Conservation (phyloP, 2,888 invertebrate genomes). For the Phrixothrix hirtus region DNA sequence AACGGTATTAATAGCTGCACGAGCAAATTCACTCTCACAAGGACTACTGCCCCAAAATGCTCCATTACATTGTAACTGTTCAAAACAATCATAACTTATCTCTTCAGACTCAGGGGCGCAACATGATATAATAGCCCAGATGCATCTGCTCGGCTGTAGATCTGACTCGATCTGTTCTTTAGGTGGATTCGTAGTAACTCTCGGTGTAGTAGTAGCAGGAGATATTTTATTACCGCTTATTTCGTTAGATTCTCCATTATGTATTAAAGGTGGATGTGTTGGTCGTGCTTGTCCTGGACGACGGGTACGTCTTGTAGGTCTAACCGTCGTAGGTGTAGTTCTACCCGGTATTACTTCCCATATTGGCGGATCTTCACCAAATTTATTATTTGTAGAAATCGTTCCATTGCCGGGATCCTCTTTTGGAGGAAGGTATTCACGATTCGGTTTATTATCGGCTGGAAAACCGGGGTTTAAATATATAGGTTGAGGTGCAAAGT, state of each 20-base stretch:
- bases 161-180: not conserved
- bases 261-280: conserved; percentile 41
- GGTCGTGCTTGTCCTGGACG: conserved; percentile 15
- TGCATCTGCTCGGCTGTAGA: conserved; percentile 63
- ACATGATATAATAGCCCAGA: conserved; percentile 77
- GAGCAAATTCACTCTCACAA: conserved; percentile 65
- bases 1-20: conserved; percentile 62
- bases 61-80: conserved; percentile 70
- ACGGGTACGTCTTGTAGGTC: conserved; percentile 23
- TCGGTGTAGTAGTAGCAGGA: not conserved
- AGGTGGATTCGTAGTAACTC: not conserved
- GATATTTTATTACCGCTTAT: not conserved
- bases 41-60: conserved; percentile 75
- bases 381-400: conserved; percentile 31
- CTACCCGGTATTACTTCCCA: conserved; percentile 41
- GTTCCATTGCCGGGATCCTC: conserved; percentile 11
- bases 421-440: conserved; percentile 35
- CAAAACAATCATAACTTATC: conserved; percentile 67
- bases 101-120: conserved; percentile 62
- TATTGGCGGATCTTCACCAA: conserved; percentile 41
- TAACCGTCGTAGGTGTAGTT: conserved; percentile 26
- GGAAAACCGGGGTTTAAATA: conserved; percentile 42
- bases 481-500: conserved; percentile 49
- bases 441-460: conserved; percentile 40
- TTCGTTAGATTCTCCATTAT: conserved; percentile 12